These are phyloP conservation scores for Tuta absoluta DNA, from an alignment of 2,888 invertebrate genomes.

Conservation along the genomic window DNA sequence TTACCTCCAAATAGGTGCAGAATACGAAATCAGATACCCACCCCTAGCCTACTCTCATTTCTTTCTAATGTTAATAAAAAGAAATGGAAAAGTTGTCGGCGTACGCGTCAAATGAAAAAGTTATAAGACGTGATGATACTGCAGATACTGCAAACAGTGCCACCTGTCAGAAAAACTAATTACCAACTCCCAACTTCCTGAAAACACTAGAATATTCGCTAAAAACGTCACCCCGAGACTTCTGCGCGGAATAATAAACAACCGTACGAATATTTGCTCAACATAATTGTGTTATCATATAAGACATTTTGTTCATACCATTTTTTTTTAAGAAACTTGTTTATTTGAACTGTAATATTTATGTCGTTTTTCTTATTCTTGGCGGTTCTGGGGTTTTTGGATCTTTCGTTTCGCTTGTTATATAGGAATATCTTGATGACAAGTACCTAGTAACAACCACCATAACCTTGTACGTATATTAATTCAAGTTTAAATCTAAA, in stretches of 20 bases:
- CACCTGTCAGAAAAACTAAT: constrained; percentile 77
- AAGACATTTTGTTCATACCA: too few relatives aligned
- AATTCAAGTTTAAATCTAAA: too few relatives aligned
- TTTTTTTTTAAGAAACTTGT: too few relatives aligned
- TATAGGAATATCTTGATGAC: neutral
- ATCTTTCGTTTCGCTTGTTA: neutral
- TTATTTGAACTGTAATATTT: neutral
- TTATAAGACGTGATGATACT: constrained; percentile 79
- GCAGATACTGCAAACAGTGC: constrained; percentile 72
- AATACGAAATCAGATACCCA: constrained; percentile 55
- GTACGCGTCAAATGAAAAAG: constrained; percentile 80
- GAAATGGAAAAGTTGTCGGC: constrained; percentile 76
- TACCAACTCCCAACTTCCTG: constrained; percentile 76
- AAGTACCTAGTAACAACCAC: too few relatives aligned
- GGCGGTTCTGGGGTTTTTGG: too few relatives aligned
- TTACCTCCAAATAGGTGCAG: constrained; percentile 19
- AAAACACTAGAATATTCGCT: constrained; percentile 78
- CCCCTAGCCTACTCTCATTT: constrained; percentile 75
- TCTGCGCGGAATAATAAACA: constrained; percentile 64
- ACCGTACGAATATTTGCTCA: constrained; percentile 35
- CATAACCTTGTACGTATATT: neutral
- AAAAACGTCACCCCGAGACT: constrained; percentile 74
- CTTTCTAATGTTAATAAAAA: constrained; percentile 80
- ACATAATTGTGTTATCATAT: neutral
- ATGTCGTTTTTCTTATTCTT: neutral